phyloP scores from a whole-genome alignment of 35 echinoderm and acorn worm species.

The Ptychodera flava region DNA sequence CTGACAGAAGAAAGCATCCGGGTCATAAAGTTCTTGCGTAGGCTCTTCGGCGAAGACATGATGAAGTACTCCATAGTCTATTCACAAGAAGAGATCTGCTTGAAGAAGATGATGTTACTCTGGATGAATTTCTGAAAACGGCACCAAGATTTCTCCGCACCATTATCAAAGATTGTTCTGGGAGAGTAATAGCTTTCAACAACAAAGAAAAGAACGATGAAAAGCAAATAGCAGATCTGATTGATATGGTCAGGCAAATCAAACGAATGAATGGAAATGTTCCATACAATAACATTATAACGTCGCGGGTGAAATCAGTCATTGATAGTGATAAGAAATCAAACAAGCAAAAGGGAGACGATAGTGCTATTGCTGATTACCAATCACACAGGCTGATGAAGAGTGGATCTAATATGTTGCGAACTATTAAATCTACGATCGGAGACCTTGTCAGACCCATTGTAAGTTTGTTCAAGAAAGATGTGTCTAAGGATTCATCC shows the following conservation, averaged over 20 bases:
- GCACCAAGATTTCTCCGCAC: not conserved
- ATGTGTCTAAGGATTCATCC: too few relatives aligned
- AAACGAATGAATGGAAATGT: not conserved
- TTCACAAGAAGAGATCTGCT: not conserved
- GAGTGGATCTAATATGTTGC: too few relatives aligned
- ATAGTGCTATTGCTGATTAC: not conserved
- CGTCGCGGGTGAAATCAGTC: not conserved
- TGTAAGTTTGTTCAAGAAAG: too few relatives aligned
- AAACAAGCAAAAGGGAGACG: not conserved
- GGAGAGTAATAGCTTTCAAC: not conserved
- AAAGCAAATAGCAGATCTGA: not conserved
- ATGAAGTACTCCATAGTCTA: not conserved
- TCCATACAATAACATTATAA: not conserved
- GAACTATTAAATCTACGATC: too few relatives aligned
- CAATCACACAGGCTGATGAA: too few relatives aligned
- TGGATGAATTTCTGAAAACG: not conserved
- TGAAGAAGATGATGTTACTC: not conserved
- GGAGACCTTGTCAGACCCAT: too few relatives aligned
- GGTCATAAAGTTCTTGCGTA: not conserved
- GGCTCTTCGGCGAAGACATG: not conserved
- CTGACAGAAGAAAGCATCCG: not conserved
- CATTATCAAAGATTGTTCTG: not conserved
- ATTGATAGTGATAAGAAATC: not conserved
- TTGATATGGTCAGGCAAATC: not conserved
- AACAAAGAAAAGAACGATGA: not conserved